Percentiles rank a stretch among this genome's conserved stretches.
phyloP scores from a whole-genome alignment of 2,797 vertebrate genomes.

The Gymnothorax reevesii region DNA sequence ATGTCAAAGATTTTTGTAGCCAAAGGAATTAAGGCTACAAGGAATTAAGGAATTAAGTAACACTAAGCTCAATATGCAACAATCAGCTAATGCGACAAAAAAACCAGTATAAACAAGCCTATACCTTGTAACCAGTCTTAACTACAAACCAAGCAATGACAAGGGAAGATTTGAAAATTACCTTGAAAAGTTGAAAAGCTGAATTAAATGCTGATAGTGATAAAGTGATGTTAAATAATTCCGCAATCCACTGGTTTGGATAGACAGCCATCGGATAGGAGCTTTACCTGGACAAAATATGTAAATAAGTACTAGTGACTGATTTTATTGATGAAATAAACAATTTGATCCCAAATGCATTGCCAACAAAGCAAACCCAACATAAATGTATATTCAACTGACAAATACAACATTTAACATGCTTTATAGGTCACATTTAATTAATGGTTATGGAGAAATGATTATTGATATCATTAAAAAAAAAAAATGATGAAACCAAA shows the following conservation, averaged over 20 bases:
- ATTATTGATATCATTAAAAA: neutral
- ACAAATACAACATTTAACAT: neutral
- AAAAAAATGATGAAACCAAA: neutral
- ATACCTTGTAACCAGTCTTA: neutral
- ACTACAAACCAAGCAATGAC: neutral
- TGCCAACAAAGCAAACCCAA: neutral
- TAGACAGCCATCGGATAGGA: conserved; percentile 33
- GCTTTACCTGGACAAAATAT: neutral
- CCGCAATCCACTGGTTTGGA: conserved; percentile 43
- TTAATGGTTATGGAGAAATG: neutral
- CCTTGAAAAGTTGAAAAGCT: conserved; percentile 70
- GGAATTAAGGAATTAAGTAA: too few species aligned
- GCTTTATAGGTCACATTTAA: neutral
- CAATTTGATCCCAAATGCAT: neutral
- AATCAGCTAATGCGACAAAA: neutral
- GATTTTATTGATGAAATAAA: neutral
- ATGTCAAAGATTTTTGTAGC: neutral
- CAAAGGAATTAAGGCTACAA: neutral
- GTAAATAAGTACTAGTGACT: neutral
- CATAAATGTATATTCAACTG: neutral
- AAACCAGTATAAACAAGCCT: neutral
- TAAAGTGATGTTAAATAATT: conserved; percentile 52
- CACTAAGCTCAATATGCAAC: neutral
- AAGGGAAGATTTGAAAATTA: conserved; percentile 38
- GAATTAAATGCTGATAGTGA: conserved; percentile 56